Evolutionary conservation across 2,113 vertebrate genomes (phyloP), one percentile per base, ranked within the genome.

Genomic region (Sardina pilchardus): DNA sequence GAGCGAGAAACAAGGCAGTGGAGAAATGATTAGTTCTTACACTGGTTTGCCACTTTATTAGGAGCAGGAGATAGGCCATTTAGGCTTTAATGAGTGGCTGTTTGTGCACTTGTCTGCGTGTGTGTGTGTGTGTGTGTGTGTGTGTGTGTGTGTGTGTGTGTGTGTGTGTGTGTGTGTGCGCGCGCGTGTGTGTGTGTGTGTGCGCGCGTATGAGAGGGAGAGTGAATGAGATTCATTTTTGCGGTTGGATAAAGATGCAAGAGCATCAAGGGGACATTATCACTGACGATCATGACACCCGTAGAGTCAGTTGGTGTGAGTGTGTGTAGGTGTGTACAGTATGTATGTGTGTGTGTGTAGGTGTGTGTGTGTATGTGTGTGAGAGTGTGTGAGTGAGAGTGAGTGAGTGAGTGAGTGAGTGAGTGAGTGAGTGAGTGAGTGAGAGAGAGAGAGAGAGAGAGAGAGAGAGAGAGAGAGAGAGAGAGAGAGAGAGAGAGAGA

Each of bases 31-130:
- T 96, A 96, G 95, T 96, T 96, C 96, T 96, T 95, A 95, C 95
- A 95, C 94, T 96, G 94, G 96, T 95, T 96, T 96, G 96, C 96
- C 95, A 96, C 96, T 97, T 96, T 96, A 97, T 97, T 98, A 97
- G 97, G 97, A 97, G 95, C 96, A 96, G 96, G 97, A 96, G 95
- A 97, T 95, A 97, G 97, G 96, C 96, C 97, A 97, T 98, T 98
- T 97, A 98, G 96, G 95, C 93, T 96, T 97, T 98, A 98, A 97
- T 97, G 96, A 96, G 96, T 95, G 95, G 95, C 95, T 96, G 96
- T 96, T 98, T 97, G 98, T 95, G 94, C 96, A 97, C 97, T 96
- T 71, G 63, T 71, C 63, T 71, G 63, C 96, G 96, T 96, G 95
- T 96, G 96, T 96, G 96, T 26, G 59, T 67, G 59, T 67, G 59